Base-by-base conservation (phyloP, 2,797 vertebrate species). In the Nyctibius grandis region DNA sequence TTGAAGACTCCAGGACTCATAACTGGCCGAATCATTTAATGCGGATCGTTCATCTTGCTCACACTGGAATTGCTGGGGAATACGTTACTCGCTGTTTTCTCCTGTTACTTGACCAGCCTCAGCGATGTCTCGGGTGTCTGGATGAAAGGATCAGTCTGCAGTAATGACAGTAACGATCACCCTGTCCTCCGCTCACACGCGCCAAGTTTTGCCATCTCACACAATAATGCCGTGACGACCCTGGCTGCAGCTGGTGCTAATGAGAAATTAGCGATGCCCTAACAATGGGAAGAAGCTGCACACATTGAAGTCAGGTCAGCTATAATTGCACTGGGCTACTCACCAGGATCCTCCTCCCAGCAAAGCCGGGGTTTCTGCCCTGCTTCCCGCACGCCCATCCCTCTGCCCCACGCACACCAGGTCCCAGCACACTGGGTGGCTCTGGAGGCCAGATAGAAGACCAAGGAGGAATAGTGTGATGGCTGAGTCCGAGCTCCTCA, bases 311-410 rank as follows among this genome's bases (percentile, higher is more conserved):
- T 14, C 7, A 1, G 65, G 45, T 45, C 61, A 36, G n/a, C 42
- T 64, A 4, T 48, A 64, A 38, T 10, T 54, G 67, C 13, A 4
- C 50, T 11, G 47, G 16, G 54, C 4, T 15, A 23, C 31, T 25
- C n/a, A 23, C 7, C 15, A 3, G 42, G 33, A 15, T 38, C 4
- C 3, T n/a, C 28, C 44, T 40, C 33, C 18, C 83, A 38, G 64
- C 34, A 57, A 12, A 72, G 50, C 2, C 4, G 3, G 26, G 28
- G 20, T 10, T 83, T 57, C 57, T 44, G 4, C 13, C 3, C 0
- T 1, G 4, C 34, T 65, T 12, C 59, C 33, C 5, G 0, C 9
- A 13, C 0, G 2, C 22, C 61, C 4, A 1, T 22, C 9, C 18
- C 45, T 40, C 11, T 9, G 48, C 26, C 34, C 9, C 7, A 1